Base-by-base conservation (phyloP, 2,113 vertebrate genomes). In the Arothron firmamentum region DNA sequence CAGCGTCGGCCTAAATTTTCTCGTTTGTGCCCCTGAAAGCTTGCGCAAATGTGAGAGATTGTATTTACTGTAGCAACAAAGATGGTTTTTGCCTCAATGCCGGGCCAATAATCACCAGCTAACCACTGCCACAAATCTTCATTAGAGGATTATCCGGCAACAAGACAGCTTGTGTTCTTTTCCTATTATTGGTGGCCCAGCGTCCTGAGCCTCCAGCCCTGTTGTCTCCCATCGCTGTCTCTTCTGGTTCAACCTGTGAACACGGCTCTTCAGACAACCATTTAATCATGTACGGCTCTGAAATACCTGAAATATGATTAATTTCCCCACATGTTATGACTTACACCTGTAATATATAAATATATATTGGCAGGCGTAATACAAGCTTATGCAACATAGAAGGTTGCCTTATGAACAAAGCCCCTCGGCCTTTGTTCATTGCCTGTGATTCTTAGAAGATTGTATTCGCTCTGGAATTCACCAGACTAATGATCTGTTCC, bases 111-210 rank as follows among this genome's bases (percentile, higher is more conserved):
- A 87, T 87, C 85, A 85, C 82, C 69, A 81, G 54, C 63, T 70
- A 78, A 82, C 75, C 70, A 67, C 65, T 11, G 65, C 80, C 79
- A 86, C 87, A 88, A 82, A 89, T 90, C 88, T 91, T 89, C 83
- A 89, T 91, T 89, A 88, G 75, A 63, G 69, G 86, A 88, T 90
- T 86, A 89, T 80, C 76, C 67, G 52, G 60, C 75, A 73, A 77
- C 63, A 81, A 81, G 85, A 84, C 78, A 76, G 85, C 83, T 75
- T 77, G 80, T 75, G 79, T 85, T 83, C 79, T 47, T 88, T 80
- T 73, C 61, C 77, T 81, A 77, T 79, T 74, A 59, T 77, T 76
- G 75, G 75, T 67, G 54, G 47, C 67, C 56, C 64, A 52, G 56
- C 31, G 12, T 63, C 71, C 74, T 63, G 50, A 16, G 46, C 62